Evolutionary conservation across 2,888 invertebrate genomes (phyloP).

Genomic region (Sepioteuthis lessoniana): DNA sequence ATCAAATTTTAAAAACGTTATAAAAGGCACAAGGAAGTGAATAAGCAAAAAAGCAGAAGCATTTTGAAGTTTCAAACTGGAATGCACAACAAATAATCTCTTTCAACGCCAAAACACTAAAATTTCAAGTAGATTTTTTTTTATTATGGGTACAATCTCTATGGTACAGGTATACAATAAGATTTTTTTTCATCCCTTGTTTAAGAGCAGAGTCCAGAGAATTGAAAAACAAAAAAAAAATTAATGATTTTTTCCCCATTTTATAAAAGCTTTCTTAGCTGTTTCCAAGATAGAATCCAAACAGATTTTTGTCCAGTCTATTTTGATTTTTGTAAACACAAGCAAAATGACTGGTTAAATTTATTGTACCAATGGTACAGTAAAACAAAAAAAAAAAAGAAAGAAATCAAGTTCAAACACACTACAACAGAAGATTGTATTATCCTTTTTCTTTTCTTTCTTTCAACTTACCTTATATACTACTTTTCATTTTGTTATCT

Average conservation of each 20-base stretch:
- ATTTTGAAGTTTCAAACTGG: not conserved
- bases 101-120: not conserved
- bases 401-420: not conserved
- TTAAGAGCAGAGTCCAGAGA: not conserved
- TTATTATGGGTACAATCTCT: not conserved
- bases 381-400: not conserved
- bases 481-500: not conserved
- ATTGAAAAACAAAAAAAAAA: not conserved
- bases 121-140: not conserved
- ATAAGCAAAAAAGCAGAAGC: slow-evolving; percentile 20
- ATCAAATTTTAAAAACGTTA: not conserved
- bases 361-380: not conserved
- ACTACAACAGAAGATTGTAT: not conserved
- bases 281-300: not conserved
- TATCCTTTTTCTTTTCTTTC: not conserved
- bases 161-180: slow-evolving; percentile 33
- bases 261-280: not conserved
- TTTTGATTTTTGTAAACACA: not conserved
- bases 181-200: not conserved
- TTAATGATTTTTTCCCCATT: not conserved
- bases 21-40: not conserved
- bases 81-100: not conserved
- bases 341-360: not conserved
- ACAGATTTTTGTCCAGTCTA: not conserved
- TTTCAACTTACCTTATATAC: not conserved